Evolutionary conservation across 2,888 invertebrate genomes (phyloP).

Genomic region (Ecdyonurus torrentis): DNA sequence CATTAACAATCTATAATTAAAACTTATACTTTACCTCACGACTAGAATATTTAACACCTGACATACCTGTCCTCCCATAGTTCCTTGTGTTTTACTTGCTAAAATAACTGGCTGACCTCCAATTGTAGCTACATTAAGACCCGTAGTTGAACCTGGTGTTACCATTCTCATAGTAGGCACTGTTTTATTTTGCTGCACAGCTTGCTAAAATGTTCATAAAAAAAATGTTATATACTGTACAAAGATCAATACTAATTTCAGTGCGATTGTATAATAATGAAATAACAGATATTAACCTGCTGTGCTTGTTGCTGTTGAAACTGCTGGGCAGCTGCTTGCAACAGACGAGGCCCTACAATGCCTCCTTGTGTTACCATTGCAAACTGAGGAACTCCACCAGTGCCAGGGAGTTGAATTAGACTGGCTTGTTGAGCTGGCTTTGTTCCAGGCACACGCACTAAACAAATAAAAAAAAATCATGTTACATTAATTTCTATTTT

Average conservation of each 20-base stretch:
- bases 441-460: constrained; percentile 27
- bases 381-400: constrained; percentile 27
- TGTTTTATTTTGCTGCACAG: not conserved
- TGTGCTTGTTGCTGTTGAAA: constrained; percentile 15
- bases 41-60: constrained; percentile 11
- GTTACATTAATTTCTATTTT: no score
- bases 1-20: not conserved
- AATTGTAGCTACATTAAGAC: constrained; percentile 33
- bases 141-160: constrained; percentile 20
- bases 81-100: constrained; percentile 29
- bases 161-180: constrained; percentile 27
- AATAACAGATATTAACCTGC: not conserved
- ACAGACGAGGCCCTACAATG: constrained; percentile 19
- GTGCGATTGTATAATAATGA: no score
- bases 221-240: no score
- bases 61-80: constrained; percentile 11
- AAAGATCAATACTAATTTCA: no score
- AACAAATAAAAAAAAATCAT: no score
- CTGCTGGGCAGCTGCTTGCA: constrained; percentile 20
- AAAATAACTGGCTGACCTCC: constrained; percentile 38
- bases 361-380: constrained; percentile 34
- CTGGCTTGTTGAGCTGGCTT: constrained; percentile 29
- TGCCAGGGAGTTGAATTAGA: constrained; percentile 31
- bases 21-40: not conserved
- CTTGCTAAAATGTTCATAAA: no score